Evolutionary conservation across 23 tunicate species (phyloP).

Genomic region (Trididemnum nubilum): DNA sequence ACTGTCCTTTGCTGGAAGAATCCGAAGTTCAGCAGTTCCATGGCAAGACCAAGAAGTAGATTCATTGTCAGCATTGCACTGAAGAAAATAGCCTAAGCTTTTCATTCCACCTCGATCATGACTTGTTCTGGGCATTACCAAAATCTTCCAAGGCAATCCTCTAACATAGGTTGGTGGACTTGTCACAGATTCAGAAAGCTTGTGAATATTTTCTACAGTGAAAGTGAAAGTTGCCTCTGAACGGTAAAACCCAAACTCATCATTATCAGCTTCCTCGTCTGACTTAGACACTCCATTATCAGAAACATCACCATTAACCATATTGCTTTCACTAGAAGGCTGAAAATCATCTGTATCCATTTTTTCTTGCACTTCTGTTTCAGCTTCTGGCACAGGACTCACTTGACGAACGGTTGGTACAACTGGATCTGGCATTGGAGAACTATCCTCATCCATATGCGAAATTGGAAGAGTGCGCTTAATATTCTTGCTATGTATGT

Average conservation of each 20-base stretch:
- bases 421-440: constrained; percentile 56
- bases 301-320: constrained; percentile 65
- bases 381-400: constrained; percentile 29
- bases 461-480: constrained; percentile 71
- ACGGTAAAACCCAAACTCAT: constrained; percentile 87
- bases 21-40: constrained; percentile 91
- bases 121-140: constrained; percentile 86
- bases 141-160: constrained; percentile 91
- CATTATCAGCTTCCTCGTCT: constrained; percentile 67
- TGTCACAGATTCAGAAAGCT: constrained; percentile 70
- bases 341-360: constrained; percentile 68
- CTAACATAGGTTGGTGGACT: constrained; percentile 79
- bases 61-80: constrained; percentile 95
- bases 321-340: constrained; percentile 18
- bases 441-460: constrained; percentile 69
- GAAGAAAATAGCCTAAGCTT: constrained; percentile 92
- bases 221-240: constrained; percentile 89
- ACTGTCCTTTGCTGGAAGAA: constrained; percentile 82
- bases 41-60: constrained; percentile 94
- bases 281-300: constrained; percentile 58
- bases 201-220: constrained; percentile 79
- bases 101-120: constrained; percentile 72
- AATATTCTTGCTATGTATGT: constrained; percentile 83
- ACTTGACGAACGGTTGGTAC: constrained; percentile 25
- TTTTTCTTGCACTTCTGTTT: constrained; percentile 25